These are phyloP conservation scores for Thaumetopoea pityocampa DNA, from an alignment of 1,140 invertebrate genomes.

Conservation along the genomic window DNA sequence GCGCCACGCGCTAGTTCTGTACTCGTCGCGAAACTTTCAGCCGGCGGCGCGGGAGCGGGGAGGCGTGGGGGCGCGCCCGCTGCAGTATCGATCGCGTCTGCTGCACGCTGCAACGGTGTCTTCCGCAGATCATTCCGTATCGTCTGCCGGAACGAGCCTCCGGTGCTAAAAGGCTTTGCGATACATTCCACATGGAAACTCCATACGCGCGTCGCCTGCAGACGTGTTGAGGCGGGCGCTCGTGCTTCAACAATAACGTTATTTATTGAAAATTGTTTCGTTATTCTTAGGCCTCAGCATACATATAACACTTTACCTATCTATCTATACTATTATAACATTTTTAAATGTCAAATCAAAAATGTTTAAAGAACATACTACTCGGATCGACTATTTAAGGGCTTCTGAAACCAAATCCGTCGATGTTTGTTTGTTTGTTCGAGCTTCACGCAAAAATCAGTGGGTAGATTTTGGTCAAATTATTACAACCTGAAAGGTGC, in stretches of 20 bases:
- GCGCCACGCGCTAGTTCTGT: slow-evolving; percentile 70
- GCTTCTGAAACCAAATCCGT: no score
- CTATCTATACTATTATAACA: no score
- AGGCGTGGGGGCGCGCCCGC: slow-evolving; percentile 25
- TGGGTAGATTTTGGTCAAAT: no score
- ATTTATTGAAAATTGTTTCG: slow-evolving; percentile 41
- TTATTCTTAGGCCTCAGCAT: slow-evolving; percentile 27
- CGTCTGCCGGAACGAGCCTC: slow-evolving; percentile 58
- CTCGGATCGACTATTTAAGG: no score
- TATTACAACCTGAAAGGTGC: no score
- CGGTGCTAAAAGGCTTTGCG: slow-evolving; percentile 52
- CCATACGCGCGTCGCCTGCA: slow-evolving; percentile 42
- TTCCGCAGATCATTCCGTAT: slow-evolving; percentile 73
- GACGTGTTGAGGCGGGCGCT: slow-evolving; percentile 35
- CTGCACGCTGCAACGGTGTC: slow-evolving; percentile 67
- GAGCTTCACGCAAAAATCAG: no score
- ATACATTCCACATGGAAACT: slow-evolving; percentile 39
- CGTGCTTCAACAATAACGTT: slow-evolving; percentile 42
- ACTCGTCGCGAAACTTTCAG: slow-evolving; percentile 74
- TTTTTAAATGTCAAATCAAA: no score
- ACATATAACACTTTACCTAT: slow-evolving; percentile 14
- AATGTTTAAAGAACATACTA: no score
- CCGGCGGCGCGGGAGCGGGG: slow-evolving; percentile 31
- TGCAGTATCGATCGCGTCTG: slow-evolving; percentile 72
- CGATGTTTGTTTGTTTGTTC: no score